These are phyloP conservation scores for Schizaphis graminum DNA, from an alignment of 2,888 invertebrate genomes.

Conservation along the genomic window DNA sequence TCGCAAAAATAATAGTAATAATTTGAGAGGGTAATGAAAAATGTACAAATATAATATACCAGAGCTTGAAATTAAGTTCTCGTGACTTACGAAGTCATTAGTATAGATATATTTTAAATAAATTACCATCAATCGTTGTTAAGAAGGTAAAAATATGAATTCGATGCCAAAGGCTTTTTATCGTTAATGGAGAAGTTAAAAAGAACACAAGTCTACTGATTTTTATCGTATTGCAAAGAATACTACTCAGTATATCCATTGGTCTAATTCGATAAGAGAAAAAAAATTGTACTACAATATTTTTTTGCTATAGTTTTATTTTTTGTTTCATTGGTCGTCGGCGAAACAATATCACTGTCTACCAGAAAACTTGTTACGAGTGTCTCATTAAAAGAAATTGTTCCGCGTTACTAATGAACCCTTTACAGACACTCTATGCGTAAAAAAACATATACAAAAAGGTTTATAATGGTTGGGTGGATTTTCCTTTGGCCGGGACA, in stretches of 20 bases:
- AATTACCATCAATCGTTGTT: neutral
- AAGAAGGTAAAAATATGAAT: neutral
- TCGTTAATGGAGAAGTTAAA: neutral
- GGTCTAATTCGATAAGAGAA: constrained; percentile 15
- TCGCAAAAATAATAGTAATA: constrained; percentile 20
- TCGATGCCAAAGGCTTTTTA: neutral
- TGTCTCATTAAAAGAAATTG: constrained; percentile 62
- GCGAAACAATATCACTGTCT: constrained; percentile 44
- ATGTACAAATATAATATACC: neutral
- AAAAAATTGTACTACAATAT: neutral
- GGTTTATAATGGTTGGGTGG: constrained; percentile 16
- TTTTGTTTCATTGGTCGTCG: neutral
- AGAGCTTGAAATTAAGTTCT: constrained; percentile 34
- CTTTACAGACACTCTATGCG: constrained; percentile 47
- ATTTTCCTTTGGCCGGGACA: constrained; percentile 10
- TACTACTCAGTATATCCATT: constrained; percentile 25
- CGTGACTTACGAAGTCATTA: neutral
- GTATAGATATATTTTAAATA: neutral
- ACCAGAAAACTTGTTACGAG: constrained; percentile 48
- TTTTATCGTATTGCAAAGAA: neutral
- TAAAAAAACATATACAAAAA: constrained; percentile 38
- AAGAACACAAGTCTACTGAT: neutral
- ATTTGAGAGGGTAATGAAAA: neutral
- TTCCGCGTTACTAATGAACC: constrained; percentile 63
- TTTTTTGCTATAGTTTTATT: constrained; percentile 7